Percentiles rank a stretch among this genome's conserved stretches.
Conservation (phyloP, 53 echinoderm and acorn worm genomes). For the Echinometra lucunter region DNA sequence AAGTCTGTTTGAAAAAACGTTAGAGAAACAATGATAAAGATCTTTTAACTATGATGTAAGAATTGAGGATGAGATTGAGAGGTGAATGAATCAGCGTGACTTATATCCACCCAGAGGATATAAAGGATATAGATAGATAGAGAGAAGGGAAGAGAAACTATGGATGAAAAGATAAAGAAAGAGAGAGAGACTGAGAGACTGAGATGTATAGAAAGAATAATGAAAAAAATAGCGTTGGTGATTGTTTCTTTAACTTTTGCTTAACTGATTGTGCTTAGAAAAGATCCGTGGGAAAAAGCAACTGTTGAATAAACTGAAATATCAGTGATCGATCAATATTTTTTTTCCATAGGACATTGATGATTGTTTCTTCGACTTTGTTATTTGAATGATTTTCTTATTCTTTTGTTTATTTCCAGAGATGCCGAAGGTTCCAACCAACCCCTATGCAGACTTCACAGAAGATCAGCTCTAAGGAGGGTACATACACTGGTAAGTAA, state of each 20-base stretch:
- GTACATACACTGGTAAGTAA: constrained; percentile 46
- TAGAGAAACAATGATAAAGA: background rate
- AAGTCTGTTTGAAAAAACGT: too few species aligned
- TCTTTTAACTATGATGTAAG: background rate
- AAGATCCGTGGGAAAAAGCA: too few species aligned
- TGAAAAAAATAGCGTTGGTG: background rate
- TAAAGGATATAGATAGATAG: background rate
- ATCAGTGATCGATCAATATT: too few species aligned
- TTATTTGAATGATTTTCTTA: background rate
- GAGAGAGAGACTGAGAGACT: background rate
- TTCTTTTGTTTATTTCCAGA: constrained; percentile 17
- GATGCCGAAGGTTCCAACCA: constrained; percentile 33
- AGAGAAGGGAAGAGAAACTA: background rate
- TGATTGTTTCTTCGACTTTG: background rate
- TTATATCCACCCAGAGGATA: background rate
- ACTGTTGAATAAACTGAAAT: too few species aligned
- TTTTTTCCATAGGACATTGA: too few species aligned
- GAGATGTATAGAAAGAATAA: background rate
- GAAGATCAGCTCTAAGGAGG: constrained; percentile 53
- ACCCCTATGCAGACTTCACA: constrained; percentile 46
- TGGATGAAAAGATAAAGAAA: background rate
- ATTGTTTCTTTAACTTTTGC: background rate
- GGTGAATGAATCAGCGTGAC: background rate
- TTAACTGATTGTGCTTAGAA: too few species aligned
- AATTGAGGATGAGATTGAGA: background rate